Conservation (phyloP, 2,113 vertebrate species). For the Porphyrio hochstetteri region DNA sequence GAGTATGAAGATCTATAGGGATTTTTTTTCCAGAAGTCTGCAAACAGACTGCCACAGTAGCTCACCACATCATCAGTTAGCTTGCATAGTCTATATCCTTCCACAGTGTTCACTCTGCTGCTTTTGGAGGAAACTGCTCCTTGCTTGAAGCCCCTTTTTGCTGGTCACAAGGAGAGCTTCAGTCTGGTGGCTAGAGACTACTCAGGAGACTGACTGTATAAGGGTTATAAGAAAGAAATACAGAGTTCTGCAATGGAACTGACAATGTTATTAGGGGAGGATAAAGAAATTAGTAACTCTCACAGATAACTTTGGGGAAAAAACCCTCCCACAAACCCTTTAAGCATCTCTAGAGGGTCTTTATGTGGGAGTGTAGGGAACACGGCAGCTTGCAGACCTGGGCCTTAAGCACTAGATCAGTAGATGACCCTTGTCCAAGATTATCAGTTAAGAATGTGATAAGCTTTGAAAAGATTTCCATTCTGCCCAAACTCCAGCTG, state of each 20-base stretch:
- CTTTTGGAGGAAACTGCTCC: background rate
- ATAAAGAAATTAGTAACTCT: background rate
- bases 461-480: background rate
- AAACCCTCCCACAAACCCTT: rapidly evolving
- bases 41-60: background rate
- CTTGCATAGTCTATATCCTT: background rate
- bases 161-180: background rate
- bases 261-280: background rate
- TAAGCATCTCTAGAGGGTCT: background rate
- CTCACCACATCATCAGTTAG: background rate
- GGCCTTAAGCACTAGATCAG: background rate
- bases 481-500: background rate
- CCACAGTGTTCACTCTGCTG: background rate
- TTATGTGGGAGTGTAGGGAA: background rate
- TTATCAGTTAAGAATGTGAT: background rate
- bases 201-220: background rate
- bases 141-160: background rate
- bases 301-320: background rate
- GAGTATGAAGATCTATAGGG: background rate
- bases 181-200: background rate
- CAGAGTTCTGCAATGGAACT: background rate
- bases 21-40: background rate
- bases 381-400: background rate
- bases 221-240: background rate
- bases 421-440: background rate